phyloP scores from a whole-genome alignment of 2,113 vertebrate species.

The Tapirus terrestris region DNA sequence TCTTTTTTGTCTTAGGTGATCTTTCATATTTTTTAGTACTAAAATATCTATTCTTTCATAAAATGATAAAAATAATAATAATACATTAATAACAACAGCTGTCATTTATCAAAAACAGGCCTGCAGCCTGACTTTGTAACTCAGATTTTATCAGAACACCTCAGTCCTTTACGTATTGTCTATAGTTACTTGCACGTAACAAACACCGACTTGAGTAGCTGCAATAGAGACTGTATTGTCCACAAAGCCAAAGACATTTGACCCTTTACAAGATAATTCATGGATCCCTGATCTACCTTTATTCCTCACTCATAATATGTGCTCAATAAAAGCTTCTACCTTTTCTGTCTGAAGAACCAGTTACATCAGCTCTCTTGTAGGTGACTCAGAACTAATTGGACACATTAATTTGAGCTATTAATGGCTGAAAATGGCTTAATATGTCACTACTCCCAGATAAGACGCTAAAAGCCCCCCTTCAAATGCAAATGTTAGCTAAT shows the following conservation, averaged over 20 bases:
- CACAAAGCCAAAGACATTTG: not conserved
- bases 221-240: accelerated
- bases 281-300: not conserved
- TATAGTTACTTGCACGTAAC: not conserved
- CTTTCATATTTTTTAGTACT: not conserved
- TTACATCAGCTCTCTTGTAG: not conserved
- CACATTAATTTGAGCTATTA: conserved; percentile 71
- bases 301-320: not conserved
- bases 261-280: not conserved
- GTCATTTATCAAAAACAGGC: not conserved
- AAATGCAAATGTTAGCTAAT: conserved; percentile 65
- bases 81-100: not conserved
- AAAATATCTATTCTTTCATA: not conserved
- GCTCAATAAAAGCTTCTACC: conserved; percentile 50
- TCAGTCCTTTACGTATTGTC: not conserved
- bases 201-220: not conserved
- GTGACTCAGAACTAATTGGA: conserved; percentile 56
- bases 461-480: not conserved
- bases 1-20: not conserved
- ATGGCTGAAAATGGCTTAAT: conserved; percentile 68
- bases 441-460: conserved; percentile 64
- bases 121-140: not conserved
- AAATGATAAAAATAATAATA: not conserved
- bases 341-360: not conserved
- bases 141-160: not conserved